Evolutionary conservation across 2,113 vertebrate species (phyloP), one percentile per base, ranked within the genome.

Genomic region (Paracanthobrama guichenoti): DNA sequence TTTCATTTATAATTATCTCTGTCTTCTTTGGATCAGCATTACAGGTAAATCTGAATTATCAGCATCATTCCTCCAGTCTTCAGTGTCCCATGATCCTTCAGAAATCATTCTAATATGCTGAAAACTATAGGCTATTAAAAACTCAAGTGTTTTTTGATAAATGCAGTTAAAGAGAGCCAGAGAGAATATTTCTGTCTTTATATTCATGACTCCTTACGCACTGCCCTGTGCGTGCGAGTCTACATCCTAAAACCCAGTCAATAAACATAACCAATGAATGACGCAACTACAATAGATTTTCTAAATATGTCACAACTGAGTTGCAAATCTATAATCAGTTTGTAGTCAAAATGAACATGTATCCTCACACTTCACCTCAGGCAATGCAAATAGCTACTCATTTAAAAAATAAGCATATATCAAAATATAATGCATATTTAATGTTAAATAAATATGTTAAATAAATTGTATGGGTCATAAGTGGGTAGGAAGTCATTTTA

Each of bases 251-350:
- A 24, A 53, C 53, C 48, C 35, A 84, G 89, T 91, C 86, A 67
- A 89, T 89, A 35, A 6, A 62, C 14, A 62, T 57, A 80, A 89
- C 88, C 81, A 66, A 7, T 0, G 26, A n/a, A 46, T 90, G 89
- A 92, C 46, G 77, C 86, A 87, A 87, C 2, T 59, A 4, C 3
- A 12, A 69, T 84, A 66, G 5, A 87, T 90, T 82, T 81, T 74
- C 72, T 87, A 84, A 69, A 8, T 71, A 84, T 48, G 7, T 72
- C 77, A 93, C 87, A 85, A 85, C 91, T 71, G 20, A 72, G 69
- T 79, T 64, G 44, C n/a, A 50, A 75, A 50, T 69, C 64, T 39
- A 46, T 87, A 81, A 53, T 64, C 28, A 4, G 20, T 78, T 46
- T 78, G 24, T 78, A 28, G 12, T 48, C 59, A 35, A 44, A 73